A percentile compares a stretch with the other conserved stretches of the same genome.
Conservation (phyloP, 2,797 vertebrate species). For the Cuculus canorus region DNA sequence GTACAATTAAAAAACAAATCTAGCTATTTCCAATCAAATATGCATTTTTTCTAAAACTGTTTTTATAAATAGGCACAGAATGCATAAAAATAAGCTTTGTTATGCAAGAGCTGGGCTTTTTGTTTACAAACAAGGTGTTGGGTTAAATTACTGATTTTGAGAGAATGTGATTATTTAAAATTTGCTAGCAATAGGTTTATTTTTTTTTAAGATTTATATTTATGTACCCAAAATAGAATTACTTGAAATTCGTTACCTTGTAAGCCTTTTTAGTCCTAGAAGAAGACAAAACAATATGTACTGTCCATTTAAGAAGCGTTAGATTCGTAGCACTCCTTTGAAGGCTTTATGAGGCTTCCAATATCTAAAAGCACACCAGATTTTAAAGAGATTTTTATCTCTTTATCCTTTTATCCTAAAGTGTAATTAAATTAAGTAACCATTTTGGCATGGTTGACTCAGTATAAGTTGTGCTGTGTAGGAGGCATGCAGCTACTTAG, state of each 20-base stretch:
- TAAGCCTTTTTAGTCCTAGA: background rate
- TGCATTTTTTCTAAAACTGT: background rate
- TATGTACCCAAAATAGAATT: background rate
- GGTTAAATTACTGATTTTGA: background rate
- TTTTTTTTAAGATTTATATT: background rate
- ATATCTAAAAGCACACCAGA: background rate
- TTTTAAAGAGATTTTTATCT: background rate
- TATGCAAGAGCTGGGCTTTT: background rate
- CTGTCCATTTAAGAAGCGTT: background rate
- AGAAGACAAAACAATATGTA: background rate
- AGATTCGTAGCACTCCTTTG: background rate
- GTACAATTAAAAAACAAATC: background rate
- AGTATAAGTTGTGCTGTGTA: background rate
- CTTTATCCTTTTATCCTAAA: too few relatives aligned
- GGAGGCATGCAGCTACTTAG: background rate
- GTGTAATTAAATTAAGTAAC: slow-evolving; percentile 18
- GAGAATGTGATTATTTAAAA: background rate
- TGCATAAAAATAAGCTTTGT: background rate
- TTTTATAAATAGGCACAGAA: background rate
- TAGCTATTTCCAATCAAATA: background rate
- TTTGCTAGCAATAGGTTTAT: background rate
- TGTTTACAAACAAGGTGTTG: background rate
- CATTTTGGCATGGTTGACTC: background rate
- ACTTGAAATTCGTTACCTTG: background rate
- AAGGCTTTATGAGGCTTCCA: background rate